Conservation (phyloP, 2,113 vertebrate species). For the Symphodus melops region DNA sequence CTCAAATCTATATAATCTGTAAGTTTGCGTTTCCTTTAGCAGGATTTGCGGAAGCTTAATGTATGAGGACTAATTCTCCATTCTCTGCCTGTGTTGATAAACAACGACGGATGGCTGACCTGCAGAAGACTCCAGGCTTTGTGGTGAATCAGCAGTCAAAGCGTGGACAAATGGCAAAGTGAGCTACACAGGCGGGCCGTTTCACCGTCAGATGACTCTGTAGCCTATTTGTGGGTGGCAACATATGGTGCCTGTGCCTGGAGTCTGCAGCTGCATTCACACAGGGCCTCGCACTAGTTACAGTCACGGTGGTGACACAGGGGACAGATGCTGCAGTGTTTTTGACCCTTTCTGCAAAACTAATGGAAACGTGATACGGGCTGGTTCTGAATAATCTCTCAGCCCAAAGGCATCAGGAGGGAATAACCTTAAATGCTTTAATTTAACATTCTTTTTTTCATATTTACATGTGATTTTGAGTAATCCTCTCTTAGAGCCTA, state of each 20-base stretch:
- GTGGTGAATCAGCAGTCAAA: slow-evolving; percentile 87
- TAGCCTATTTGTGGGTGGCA: slow-evolving; percentile 86
- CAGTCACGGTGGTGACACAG: slow-evolving; percentile 80
- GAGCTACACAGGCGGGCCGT: slow-evolving; percentile 72
- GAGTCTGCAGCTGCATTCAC: slow-evolving; percentile 87
- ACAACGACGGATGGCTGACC: slow-evolving; percentile 75
- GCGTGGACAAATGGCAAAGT: slow-evolving; percentile 78
- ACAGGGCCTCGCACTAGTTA: slow-evolving; percentile 80
- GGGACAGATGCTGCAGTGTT: slow-evolving; percentile 81
- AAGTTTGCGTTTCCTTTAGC: slow-evolving; percentile 20
- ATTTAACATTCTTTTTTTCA: neutral
- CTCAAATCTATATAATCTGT: slow-evolving; percentile 23
- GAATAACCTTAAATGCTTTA: slow-evolving; percentile 12
- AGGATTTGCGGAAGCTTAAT: slow-evolving; percentile 34
- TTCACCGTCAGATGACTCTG: slow-evolving; percentile 79
- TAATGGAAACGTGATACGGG: slow-evolving; percentile 74
- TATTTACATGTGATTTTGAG: slow-evolving; percentile 9
- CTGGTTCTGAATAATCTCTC: slow-evolving; percentile 32
- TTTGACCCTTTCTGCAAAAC: slow-evolving; percentile 82
- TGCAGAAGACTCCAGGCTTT: slow-evolving; percentile 83
- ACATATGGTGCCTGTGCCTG: slow-evolving; percentile 70
- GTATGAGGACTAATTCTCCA: slow-evolving; percentile 68
- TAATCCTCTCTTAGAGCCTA: slow-evolving; percentile 17
- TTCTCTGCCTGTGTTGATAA: slow-evolving; percentile 76
- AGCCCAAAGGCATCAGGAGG: neutral